Evolutionary conservation across 2,113 vertebrate species (phyloP).

Genomic region (Emydocephalus ijimae): DNA sequence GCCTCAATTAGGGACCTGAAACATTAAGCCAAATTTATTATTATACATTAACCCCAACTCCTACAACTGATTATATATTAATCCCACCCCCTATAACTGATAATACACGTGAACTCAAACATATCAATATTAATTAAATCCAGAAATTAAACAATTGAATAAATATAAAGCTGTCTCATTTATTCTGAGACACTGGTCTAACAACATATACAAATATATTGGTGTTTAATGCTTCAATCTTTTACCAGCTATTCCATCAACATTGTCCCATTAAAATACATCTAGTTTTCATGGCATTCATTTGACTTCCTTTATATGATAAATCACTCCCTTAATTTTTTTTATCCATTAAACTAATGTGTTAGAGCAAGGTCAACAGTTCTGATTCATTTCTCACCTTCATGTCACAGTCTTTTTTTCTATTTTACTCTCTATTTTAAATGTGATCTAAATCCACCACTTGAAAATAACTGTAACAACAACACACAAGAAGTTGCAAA

Average conservation of each 20-base stretch:
- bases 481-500: neutral
- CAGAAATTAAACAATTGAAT: neutral
- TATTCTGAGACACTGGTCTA: neutral
- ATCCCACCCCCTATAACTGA: neutral
- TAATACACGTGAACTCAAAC: neutral
- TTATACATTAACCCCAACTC: too few relatives aligned
- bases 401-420: neutral
- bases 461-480: neutral
- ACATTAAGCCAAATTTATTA: neutral
- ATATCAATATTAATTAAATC: neutral
- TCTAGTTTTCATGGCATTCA: neutral
- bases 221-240: neutral
- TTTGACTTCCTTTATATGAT: neutral
- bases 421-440: neutral
- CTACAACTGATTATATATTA: neutral
- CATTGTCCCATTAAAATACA: neutral
- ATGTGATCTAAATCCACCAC: neutral
- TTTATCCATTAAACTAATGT: neutral
- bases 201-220: neutral
- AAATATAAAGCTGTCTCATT: neutral
- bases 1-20: neutral
- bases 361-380: neutral
- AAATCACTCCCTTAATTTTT: neutral
- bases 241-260: neutral
- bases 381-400: neutral